Evolutionary conservation across 2,797 vertebrate genomes (phyloP), one percentile per base, ranked within the genome.

Genomic region (Champsocephalus esox): DNA sequence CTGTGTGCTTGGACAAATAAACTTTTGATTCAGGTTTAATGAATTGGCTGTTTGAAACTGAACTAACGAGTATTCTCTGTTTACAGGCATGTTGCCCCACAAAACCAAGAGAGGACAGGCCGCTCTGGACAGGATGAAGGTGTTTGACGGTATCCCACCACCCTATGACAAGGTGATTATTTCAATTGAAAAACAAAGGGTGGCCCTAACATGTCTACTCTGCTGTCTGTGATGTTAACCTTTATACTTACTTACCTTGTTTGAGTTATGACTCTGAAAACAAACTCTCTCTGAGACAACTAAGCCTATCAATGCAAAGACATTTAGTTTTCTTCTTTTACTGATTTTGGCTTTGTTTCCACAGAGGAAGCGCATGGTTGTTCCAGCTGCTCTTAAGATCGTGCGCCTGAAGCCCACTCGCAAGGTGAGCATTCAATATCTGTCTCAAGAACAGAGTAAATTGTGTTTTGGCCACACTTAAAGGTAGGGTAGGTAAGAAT

Each of bases 41-140:
- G 3, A 2, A 38, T 38, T 19, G 50, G 0, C 0, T 5, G 0
- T n/a, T 10, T 71, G 1, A 17, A 9, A 12, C 5, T 56, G 1
- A 57, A 4, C 56, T 16, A 6, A 4, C 0, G n/a, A 5, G 0
- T 9, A 5, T 50, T 58, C 16, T 77, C 5, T 76, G 4, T 1
- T 16, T 24, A 4, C 79, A 99, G 98, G 97, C 12, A 99, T 99
- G 98, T 91, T 98, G 77, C 97, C 97, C 61, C 98, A 99, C 80
- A 98, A 99, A 91, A 98, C 98, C 83, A 98, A 98, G 90, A 93
- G 97, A 52, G 97, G 98, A 5, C 98, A 98, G 92, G 96, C 96
- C 16, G 97, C 97, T 28, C 87, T 99, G 83, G 97, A 99, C 24
- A 94, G 96, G 80, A 95, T 98, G 89, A 99, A 98, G 94, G 97